Conservation (phyloP, 2,888 invertebrate genomes). For the Cataglyphis rosenhaueri region DNA sequence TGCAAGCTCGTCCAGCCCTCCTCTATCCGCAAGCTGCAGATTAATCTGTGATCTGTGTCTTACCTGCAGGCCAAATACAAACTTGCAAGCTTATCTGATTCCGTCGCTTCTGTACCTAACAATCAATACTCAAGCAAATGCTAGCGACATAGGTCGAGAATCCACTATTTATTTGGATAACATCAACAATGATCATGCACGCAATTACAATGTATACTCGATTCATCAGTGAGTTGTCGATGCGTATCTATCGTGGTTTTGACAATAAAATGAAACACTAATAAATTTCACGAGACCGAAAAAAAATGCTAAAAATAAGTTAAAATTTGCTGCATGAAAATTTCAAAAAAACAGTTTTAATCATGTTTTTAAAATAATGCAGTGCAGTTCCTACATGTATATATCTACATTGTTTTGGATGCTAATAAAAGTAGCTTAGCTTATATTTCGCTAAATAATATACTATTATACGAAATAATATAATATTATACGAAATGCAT, state of each 20-base stretch:
- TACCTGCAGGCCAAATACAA: slow-evolving; percentile 36
- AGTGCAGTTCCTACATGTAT: not conserved
- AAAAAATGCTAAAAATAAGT: not conserved
- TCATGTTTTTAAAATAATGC: not conserved
- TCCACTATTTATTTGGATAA: slow-evolving; percentile 65
- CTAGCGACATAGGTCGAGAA: slow-evolving; percentile 64
- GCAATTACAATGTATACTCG: slow-evolving; percentile 55
- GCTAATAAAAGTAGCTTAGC: not conserved
- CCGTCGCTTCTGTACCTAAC: slow-evolving; percentile 52
- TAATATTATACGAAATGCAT: too few relatives aligned
- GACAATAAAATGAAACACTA: not conserved
- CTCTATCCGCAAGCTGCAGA: slow-evolving; percentile 31
- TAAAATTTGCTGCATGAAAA: not conserved
- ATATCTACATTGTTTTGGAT: not conserved
- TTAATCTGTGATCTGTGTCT: slow-evolving; percentile 66
- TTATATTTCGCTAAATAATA: slow-evolving; percentile 12
- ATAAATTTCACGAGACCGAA: not conserved
- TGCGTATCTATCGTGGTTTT: not conserved
- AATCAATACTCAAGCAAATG: slow-evolving; percentile 70
- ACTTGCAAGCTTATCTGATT: slow-evolving; percentile 53
- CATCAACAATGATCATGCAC: slow-evolving; percentile 59
- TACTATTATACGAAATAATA: not conserved
- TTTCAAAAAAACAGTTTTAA: not conserved
- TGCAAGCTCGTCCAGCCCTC: slow-evolving; percentile 20
- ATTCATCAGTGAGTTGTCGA: slow-evolving; percentile 40